Evolutionary conservation across 2,113 vertebrate genomes (phyloP), one percentile per base, ranked within the genome.

Genomic region (Laterallus jamaicensis): DNA sequence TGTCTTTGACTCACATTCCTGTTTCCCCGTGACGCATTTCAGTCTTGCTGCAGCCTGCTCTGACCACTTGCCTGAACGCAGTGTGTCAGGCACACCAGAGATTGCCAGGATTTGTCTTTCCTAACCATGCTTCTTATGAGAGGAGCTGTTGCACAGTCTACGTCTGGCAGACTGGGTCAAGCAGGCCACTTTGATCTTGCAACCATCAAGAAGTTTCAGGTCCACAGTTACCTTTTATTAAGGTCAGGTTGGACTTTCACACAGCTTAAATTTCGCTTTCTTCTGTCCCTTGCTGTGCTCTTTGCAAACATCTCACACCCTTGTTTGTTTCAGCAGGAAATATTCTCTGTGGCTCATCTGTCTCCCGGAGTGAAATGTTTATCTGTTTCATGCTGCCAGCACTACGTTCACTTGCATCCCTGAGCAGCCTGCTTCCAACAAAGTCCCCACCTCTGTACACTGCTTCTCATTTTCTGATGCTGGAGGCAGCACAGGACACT

Each of bases 31-130:
- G 90, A 89, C 1, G 4, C 52, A 63, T 59, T 78, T 71, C n/a
- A 50, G 64, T 25, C 39, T 69, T 26, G 68, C 82, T 67, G 89
- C 86, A 91, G 89, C 60, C 64, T 91, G 73, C 62, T 67, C 92
- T 82, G 90, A 68, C 32, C 77, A 9, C 56, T 81, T 0, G 0
- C 55, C 17, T 31, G 64, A 86, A 73, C 0, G 0, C 37, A 77
- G 40, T 1, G 0, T 0, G 0, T 78, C 84, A 91, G 64, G 35
- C 20, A 7, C 3, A 2, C 62, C 25, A 42, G 37, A 70, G 6
- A 9, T 28, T 31, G n/a, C 25, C 9, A n/a, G 60, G 60, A 52
- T 64, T 84, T 82, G 6, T 66, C 74, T 68, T 81, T 89, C 47
- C 56, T 64, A 64, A 47, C 32, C 0, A 0, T 29, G 39, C 84